phyloP scores from a whole-genome alignment of 2,797 vertebrate species.

The Petrocephalus schoutedeni region DNA sequence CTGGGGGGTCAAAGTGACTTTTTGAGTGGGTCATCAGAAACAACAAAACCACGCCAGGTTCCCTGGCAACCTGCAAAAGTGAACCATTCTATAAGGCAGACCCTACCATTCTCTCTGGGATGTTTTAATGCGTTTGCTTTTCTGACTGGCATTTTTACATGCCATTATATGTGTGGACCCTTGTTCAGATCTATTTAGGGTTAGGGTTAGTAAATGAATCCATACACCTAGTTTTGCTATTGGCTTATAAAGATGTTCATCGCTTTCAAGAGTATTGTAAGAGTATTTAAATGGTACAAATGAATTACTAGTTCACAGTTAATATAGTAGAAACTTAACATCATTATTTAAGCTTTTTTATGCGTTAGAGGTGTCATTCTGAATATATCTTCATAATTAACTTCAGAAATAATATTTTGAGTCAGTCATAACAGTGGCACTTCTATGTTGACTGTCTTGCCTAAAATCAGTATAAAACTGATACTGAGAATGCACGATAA shows the following conservation, averaged over 20 bases:
- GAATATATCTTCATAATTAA: not conserved
- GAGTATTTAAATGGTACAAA: not conserved
- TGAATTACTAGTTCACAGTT: not conserved
- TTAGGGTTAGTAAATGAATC: not conserved
- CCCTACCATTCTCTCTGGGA: not conserved
- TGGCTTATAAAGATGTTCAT: not conserved
- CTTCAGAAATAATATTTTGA: not conserved
- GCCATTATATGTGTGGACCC: not conserved
- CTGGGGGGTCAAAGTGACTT: not conserved
- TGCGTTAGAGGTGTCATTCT: not conserved
- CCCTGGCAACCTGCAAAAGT: not conserved
- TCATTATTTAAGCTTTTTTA: not conserved
- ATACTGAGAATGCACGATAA: not conserved
- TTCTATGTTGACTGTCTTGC: not conserved
- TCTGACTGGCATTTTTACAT: not conserved
- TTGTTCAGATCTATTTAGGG: not conserved
- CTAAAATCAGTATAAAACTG: not conserved
- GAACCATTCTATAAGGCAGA: not conserved
- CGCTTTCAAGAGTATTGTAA: not conserved
- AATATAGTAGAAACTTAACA: not conserved
- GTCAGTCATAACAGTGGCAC: not conserved
- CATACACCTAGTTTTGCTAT: not conserved
- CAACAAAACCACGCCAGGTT: not conserved
- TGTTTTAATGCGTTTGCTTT: no score
- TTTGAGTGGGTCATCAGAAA: not conserved